A percentile compares a stretch with the other conserved stretches of the same genome.
Conservation (phyloP, 1,140 invertebrate genomes). For the Tetramorium simillimum region DNA sequence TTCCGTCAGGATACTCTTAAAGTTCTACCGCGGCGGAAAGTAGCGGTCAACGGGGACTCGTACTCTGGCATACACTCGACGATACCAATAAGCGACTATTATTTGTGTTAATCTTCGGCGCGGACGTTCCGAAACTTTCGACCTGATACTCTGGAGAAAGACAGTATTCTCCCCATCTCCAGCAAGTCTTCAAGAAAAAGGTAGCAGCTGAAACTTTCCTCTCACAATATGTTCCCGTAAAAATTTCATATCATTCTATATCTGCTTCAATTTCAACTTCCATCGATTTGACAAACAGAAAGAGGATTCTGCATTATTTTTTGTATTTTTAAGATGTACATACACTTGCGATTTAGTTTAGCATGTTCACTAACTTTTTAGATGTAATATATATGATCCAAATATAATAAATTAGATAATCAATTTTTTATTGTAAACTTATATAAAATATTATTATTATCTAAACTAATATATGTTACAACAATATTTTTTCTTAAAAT, state of each 20-base stretch:
- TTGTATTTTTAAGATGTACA: background rate
- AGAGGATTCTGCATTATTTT: background rate
- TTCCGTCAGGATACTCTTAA: slow-evolving; percentile 66
- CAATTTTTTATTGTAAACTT: background rate
- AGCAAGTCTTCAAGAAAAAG: background rate
- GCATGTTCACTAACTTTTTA: background rate
- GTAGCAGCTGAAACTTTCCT: slow-evolving; percentile 10
- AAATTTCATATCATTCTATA: slow-evolving; percentile 34
- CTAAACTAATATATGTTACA: background rate
- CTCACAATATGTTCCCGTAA: slow-evolving; percentile 25
- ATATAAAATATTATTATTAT: background rate
- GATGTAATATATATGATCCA: background rate
- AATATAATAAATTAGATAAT: background rate
- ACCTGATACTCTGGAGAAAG: slow-evolving; percentile 36
- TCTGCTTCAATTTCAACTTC: background rate
- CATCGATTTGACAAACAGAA: background rate
- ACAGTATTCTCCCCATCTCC: background rate
- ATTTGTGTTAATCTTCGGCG: slow-evolving; percentile 74
- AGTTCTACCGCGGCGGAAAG: slow-evolving; percentile 63
- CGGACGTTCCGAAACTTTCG: slow-evolving; percentile 54
- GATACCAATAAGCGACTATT: slow-evolving; percentile 75
- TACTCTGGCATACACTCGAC: slow-evolving; percentile 62
- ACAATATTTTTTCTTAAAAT: background rate
- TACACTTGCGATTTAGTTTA: too few species aligned
- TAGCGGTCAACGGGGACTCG: slow-evolving; percentile 74